Base-by-base conservation (phyloP, 2,797 vertebrate genomes). In the Diplodus puntazzo region DNA sequence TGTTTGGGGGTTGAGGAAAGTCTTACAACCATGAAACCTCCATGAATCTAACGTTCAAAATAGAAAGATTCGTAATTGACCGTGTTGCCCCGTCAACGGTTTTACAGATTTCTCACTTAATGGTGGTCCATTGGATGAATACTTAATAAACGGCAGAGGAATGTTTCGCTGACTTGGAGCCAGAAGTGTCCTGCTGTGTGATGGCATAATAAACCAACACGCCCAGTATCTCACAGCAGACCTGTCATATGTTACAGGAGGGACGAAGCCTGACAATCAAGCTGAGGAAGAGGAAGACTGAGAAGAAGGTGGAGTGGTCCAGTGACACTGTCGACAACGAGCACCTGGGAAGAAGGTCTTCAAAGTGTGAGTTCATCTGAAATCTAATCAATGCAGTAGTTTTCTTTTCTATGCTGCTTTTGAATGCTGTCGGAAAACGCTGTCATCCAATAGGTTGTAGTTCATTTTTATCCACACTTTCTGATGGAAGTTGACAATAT, bases 281-380 rank as follows among this genome's bases (percentile, higher is more conserved):
- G 84, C 94, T 99, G 72, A 95, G 97, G 86, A 99, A 98, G 92
- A 95, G 97, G 87, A 98, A 98, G 89, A 97, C 97, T 0, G 97
- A 98, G 76, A 98, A 98, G 88, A 98, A 98, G 75, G 97, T 99
- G 66, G 97, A 98, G 92, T 99, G 97, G 97, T 96, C 97, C 5
- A 98, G 97, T 27, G 97, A 98, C 92, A 99, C 97, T 0, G 97
- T 98, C 10, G 97, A 98, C 92, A 99, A 99, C 1, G 97, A 99
- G 72, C 97, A 99, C 83, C 93, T 98, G 87, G 97, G 97, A 4
- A 96, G 97, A 43, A 95, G 97, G 76, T 99, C 97, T 59, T 98
- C 97, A 53, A 99, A 99, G 84, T 99, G 97, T 99, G 82, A 96
- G 97, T 94, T 14, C 1, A 2, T 49, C 39, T 50, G 43, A 55